A percentile compares a stretch with the other conserved stretches of the same genome.
These are phyloP conservation scores for Syngnathus acus DNA, from an alignment of 2,797 vertebrate genomes.

Conservation along the genomic window DNA sequence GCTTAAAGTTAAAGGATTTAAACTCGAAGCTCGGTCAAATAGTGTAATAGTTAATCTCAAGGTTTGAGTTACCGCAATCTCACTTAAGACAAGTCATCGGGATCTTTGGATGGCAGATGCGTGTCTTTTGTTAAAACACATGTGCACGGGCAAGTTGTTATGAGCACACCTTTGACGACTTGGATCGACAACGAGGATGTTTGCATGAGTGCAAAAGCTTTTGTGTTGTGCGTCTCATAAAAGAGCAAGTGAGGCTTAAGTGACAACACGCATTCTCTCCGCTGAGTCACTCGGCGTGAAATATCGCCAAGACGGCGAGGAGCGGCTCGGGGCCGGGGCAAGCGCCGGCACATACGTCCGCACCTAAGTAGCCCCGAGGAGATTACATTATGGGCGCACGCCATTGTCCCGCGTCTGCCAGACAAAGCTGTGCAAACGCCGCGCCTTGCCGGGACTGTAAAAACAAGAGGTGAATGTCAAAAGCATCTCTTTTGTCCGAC, in stretches of 20 bases:
- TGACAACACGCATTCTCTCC: slow-evolving; percentile 51
- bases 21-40: background rate
- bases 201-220: slow-evolving; percentile 50
- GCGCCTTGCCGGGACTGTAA: slow-evolving; percentile 59
- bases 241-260: slow-evolving; percentile 29
- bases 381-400: slow-evolving; percentile 58
- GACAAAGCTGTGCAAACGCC: slow-evolving; percentile 67
- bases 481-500: slow-evolving; percentile 57
- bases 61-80: background rate
- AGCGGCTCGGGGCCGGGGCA: slow-evolving; percentile 38
- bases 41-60: background rate
- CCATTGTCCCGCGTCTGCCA: slow-evolving; percentile 56
- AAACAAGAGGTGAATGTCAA: slow-evolving; percentile 67
- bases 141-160: slow-evolving; percentile 36
- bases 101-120: background rate
- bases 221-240: slow-evolving; percentile 48
- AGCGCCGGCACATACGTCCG: slow-evolving; percentile 54
- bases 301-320: slow-evolving; percentile 34
- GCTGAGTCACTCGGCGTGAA: slow-evolving; percentile 47
- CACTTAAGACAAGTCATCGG: background rate
- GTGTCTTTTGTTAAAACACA: slow-evolving; percentile 6
- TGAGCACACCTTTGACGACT: slow-evolving; percentile 25
- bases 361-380: slow-evolving; percentile 50
- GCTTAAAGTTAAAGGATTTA: background rate
- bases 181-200: slow-evolving; percentile 31